Evolutionary conservation across 2,113 vertebrate genomes (phyloP), one percentile per base, ranked within the genome.

Genomic region (Aphyosemion australe): DNA sequence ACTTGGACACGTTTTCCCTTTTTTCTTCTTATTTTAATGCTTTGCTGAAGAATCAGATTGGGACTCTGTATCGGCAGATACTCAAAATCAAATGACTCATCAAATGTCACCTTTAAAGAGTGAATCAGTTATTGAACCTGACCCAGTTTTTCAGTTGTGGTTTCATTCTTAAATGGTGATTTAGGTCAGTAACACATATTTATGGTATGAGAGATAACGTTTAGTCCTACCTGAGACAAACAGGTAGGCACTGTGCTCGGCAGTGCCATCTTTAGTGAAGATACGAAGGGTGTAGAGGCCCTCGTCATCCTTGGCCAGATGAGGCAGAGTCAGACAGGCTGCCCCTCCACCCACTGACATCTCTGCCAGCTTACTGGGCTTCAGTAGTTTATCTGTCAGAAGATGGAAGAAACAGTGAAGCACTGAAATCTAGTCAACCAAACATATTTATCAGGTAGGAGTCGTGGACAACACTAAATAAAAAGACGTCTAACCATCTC

Each of bases 281-380:
- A 99, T 89, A 58, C 96, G 92, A 49, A 98, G 61, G 0, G 97
- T 99, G 81, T 99, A 99, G 61, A 99, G 93, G 14, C 97, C 97
- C 87, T 99, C 97, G 1, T 99, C 97, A 5, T 99, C 97, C 86
- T 99, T 99, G 87, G 95, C 94, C 83, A 99, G 90, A 68, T 94
- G 93, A 12, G 93, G 92, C 71, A 99, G 93, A 14, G 93, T 94
- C 56, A 99, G 91, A 0, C 92, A 91, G 49, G 96, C 95, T 20
- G 90, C 87, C 0, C 95, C 92, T 46, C 95, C 95, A 13, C 94
- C 91, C 43, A 94, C 94, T 43, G 92, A 93, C 85, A 94, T 91
- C 78, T 93, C 92, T 0, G 78, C 93, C 94, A 97, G 96, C 49
- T 92, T 86, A 3, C 94, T 91, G 21, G 96, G 87, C 18, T 90